These are phyloP conservation scores for Trachelus stipa DNA, from an alignment of 2,888 invertebrate species.

Conservation along the genomic window DNA sequence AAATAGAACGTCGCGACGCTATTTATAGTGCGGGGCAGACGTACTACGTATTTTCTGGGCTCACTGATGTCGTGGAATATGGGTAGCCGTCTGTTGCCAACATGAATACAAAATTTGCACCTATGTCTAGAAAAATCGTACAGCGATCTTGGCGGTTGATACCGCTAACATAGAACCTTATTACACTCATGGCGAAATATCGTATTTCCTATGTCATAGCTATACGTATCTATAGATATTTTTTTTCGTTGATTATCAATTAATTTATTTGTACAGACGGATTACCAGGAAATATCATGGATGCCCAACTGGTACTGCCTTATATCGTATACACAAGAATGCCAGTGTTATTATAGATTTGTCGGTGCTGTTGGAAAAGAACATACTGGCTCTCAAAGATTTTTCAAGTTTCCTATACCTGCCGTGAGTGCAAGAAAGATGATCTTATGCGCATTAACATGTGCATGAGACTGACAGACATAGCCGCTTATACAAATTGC, in stretches of 20 bases:
- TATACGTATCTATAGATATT: background rate
- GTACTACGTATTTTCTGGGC: slow-evolving; percentile 8
- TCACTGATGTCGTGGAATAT: background rate
- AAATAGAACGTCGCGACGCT: background rate
- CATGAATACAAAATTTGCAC: background rate
- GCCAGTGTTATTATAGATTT: background rate
- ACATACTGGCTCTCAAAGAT: background rate
- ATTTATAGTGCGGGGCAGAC: slow-evolving; percentile 4
- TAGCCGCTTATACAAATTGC: background rate
- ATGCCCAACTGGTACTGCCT: background rate
- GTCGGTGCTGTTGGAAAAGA: background rate
- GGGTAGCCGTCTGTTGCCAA: background rate
- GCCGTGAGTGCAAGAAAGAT: background rate
- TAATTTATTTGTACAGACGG: background rate
- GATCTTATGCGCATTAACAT: background rate
- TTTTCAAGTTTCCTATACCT: background rate
- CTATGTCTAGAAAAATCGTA: background rate
- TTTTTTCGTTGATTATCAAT: background rate
- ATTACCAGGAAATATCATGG: background rate
- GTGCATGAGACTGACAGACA: background rate
- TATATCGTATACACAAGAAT: background rate
- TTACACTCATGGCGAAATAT: background rate
- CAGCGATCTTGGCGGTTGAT: background rate
- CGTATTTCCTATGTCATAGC: background rate
- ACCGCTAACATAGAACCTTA: background rate